Percentiles rank a stretch among this genome's conserved stretches.
phyloP scores from a whole-genome alignment of 2,888 invertebrate genomes.

The Drosophila cognata region DNA sequence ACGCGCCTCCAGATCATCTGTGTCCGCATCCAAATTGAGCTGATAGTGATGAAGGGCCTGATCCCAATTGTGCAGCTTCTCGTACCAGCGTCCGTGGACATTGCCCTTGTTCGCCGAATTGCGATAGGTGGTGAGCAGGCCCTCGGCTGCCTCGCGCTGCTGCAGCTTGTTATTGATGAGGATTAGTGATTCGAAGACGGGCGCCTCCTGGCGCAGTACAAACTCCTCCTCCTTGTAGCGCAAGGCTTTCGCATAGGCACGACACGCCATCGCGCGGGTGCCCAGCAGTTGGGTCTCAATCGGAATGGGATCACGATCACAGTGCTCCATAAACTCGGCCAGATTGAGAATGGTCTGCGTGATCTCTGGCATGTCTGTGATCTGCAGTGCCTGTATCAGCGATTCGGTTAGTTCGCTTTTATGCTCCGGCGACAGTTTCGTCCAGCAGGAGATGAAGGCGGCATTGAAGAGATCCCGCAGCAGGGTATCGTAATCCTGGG shows the following conservation, averaged over 20 bases:
- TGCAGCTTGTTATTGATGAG: constrained; percentile 99
- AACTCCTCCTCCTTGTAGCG: constrained; percentile 96
- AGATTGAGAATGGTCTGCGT: constrained; percentile 98
- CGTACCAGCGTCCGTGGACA: constrained; percentile 97
- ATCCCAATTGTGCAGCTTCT: constrained; percentile 99
- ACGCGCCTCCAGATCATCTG: constrained; percentile 91
- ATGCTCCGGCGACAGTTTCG: constrained; percentile 91
- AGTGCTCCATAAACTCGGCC: constrained; percentile 99
- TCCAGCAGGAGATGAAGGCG: constrained; percentile 99
- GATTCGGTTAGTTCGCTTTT: constrained; percentile 94
- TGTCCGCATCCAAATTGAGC: constrained; percentile 89
- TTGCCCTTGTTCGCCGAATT: constrained; percentile 88
- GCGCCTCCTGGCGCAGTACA: constrained; percentile 91
- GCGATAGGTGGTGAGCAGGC: constrained; percentile 93
- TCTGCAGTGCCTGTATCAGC: constrained; percentile 94
- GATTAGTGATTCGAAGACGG: constrained; percentile 96
- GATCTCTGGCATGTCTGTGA: constrained; percentile 97
- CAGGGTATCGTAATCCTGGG: constrained; percentile 97
- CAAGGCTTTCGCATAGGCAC: constrained; percentile 89
- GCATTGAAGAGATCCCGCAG: constrained; percentile 98
- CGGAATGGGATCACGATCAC: constrained; percentile 97
- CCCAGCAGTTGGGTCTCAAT: constrained; percentile 94
- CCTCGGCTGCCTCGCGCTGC: constrained; percentile 99
- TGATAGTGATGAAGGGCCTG: constrained; percentile 95
- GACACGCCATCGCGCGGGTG: constrained; percentile 96